phyloP scores from a whole-genome alignment of 2,888 invertebrate species.

The Caenorhabditis zanzibari region DNA sequence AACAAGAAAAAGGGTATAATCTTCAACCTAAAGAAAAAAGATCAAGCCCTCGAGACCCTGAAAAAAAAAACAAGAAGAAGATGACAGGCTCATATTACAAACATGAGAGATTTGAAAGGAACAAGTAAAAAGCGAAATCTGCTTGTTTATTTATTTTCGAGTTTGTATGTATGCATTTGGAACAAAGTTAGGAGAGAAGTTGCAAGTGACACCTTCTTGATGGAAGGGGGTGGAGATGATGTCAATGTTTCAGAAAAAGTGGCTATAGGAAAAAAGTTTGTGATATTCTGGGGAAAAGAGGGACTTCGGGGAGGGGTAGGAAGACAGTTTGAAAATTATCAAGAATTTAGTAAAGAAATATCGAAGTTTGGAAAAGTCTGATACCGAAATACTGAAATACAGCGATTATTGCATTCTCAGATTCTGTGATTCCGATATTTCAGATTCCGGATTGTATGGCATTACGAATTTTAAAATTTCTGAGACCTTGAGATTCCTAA shows the following conservation, averaged over 20 bases:
- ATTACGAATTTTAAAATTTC: background rate
- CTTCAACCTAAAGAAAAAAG: slow-evolving; percentile 4
- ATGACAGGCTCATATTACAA: slow-evolving; percentile 62
- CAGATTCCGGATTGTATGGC: background rate
- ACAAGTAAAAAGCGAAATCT: background rate
- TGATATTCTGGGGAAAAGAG: no score
- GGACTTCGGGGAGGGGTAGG: background rate
- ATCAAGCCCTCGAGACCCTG: background rate
- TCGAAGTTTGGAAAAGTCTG: no score
- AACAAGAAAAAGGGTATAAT: background rate
- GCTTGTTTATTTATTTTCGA: slow-evolving; percentile 13
- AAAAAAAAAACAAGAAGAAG: background rate
- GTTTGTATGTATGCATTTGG: slow-evolving; percentile 20
- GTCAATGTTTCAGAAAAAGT: slow-evolving; percentile 7
- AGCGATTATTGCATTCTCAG: no score
- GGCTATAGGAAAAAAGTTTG: background rate
- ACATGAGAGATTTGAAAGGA: slow-evolving; percentile 55
- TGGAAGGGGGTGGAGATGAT: background rate
- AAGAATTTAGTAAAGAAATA: no score
- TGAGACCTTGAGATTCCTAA: background rate
- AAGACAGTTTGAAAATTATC: background rate
- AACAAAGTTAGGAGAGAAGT: background rate
- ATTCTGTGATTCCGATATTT: background rate
- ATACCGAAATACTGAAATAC: no score
- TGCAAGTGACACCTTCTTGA: slow-evolving; percentile 15